Percentiles rank a stretch among this genome's conserved stretches.
phyloP scores from a whole-genome alignment of 1,140 invertebrate genomes.

The Platorchestia sp. region DNA sequence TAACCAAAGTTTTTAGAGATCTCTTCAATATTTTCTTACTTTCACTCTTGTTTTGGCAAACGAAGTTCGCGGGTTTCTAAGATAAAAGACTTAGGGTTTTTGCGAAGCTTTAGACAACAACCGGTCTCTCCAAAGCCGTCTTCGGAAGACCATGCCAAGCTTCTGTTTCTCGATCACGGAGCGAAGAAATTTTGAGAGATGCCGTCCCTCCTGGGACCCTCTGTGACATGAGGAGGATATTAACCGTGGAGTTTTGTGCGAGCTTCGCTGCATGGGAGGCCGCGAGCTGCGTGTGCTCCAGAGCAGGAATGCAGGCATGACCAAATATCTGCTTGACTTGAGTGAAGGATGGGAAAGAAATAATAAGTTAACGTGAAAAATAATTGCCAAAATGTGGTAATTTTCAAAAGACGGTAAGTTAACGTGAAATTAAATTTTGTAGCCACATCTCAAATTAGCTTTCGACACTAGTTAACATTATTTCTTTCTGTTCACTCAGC shows the following conservation, averaged over 20 bases:
- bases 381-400: no score
- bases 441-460: no score
- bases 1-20: neutral
- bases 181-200: neutral
- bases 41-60: neutral
- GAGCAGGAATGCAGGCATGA: neutral
- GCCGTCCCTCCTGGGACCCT: neutral
- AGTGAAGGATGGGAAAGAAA: no score
- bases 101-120: neutral
- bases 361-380: no score
- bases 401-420: no score
- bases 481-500: no score
- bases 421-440: no score
- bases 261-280: neutral
- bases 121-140: neutral
- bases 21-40: neutral
- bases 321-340: neutral
- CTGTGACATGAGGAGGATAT: slow-evolving; percentile 1
- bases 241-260: neutral
- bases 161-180: neutral
- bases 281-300: neutral
- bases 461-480: no score
- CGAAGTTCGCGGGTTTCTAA: neutral
- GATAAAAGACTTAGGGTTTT: neutral
- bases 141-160: neutral